A percentile compares a stretch with the other conserved stretches of the same genome.
Conservation (phyloP, 2,797 vertebrate genomes). For the Synanceia verrucosa region DNA sequence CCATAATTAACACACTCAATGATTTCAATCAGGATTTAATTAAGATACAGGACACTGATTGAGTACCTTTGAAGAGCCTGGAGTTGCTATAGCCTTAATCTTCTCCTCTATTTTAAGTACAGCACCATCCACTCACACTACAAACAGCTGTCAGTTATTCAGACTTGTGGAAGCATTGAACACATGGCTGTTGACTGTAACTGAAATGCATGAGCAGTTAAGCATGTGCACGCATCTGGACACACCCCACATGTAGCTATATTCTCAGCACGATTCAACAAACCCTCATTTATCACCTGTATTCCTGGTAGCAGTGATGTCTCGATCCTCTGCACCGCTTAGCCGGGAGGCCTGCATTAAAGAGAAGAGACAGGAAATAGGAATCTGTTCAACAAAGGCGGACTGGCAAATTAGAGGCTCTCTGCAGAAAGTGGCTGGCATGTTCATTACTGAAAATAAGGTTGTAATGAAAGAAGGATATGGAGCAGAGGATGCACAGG, state of each 20-base stretch:
- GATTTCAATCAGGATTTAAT: constrained; percentile 26
- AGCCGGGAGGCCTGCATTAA: constrained; percentile 25
- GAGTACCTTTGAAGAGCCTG: constrained; percentile 1
- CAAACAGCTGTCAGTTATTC: not conserved
- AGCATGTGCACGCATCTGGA: not conserved
- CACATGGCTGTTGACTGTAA: constrained; percentile 6
- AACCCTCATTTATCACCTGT: constrained; percentile 48
- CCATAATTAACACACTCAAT: constrained; percentile 10
- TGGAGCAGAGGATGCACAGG: not conserved
- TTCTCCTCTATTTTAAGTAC: not conserved
- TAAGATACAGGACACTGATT: constrained; percentile 16
- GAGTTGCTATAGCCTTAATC: not conserved
- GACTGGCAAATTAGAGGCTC: constrained; percentile 32
- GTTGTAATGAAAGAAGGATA: constrained; percentile 25
- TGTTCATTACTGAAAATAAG: constrained; percentile 24
- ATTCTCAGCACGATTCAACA: constrained; percentile 35
- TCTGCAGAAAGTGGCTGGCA: constrained; percentile 13
- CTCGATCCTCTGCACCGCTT: constrained; percentile 23
- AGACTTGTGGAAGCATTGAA: not conserved
- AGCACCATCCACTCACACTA: not conserved
- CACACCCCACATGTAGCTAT: not conserved
- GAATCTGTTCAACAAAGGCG: constrained; percentile 36
- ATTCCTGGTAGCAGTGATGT: constrained; percentile 5
- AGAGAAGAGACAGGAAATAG: constrained; percentile 37
- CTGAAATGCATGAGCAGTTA: not conserved